A percentile compares a stretch with the other conserved stretches of the same genome.
These are phyloP conservation scores for Ips typographus DNA, from an alignment of 1,140 invertebrate species.

Conservation along the genomic window DNA sequence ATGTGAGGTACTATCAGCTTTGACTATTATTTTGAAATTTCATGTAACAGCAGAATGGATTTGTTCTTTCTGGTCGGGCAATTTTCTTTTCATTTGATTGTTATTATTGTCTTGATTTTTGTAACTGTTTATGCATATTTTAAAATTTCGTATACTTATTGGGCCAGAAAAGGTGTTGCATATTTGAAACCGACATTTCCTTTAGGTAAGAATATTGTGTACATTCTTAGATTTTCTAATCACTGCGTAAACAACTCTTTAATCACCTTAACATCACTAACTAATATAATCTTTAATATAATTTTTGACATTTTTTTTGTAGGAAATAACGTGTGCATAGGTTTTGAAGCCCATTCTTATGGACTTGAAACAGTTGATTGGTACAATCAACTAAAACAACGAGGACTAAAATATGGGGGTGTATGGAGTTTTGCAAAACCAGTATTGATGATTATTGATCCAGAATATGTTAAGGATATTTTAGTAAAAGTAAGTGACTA, in stretches of 20 bases:
- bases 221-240: not conserved
- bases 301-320: not conserved
- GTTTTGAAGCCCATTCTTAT: constrained; percentile 14
- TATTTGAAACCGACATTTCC: constrained; percentile 34
- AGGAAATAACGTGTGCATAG: constrained; percentile 23
- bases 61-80: not conserved
- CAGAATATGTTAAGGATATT: constrained; percentile 54
- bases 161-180: constrained; percentile 31
- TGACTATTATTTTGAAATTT: too few relatives aligned
- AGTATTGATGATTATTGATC: constrained; percentile 50
- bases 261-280: constrained; percentile 1
- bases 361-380: constrained; percentile 29
- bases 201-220: constrained; percentile 19
- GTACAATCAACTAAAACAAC: constrained; percentile 48
- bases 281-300: not conserved
- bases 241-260: constrained; percentile 6
- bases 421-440: constrained; percentile 35
- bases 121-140: constrained; percentile 26
- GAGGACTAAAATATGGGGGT: constrained; percentile 38
- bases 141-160: constrained; percentile 35
- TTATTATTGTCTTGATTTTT: not conserved
- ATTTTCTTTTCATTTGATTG: not conserved
- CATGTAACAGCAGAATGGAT: too few relatives aligned
- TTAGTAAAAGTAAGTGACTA: constrained; percentile 47
- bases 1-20: too few relatives aligned